Evolutionary conservation across 1,140 invertebrate species (phyloP), one percentile per base, ranked within the genome.

Genomic region (Cotesia chilonis): DNA sequence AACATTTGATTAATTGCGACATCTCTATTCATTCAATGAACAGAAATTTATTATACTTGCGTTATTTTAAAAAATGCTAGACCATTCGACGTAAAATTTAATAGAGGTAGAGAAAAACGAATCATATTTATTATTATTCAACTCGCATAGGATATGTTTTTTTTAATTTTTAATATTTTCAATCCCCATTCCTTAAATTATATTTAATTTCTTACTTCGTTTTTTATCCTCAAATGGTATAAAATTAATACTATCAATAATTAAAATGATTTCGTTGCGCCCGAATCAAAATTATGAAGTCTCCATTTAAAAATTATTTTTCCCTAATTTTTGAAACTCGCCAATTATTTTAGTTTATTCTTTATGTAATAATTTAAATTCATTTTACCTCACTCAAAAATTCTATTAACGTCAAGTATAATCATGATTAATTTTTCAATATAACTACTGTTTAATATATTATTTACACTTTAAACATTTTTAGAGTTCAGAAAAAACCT

Each of bases 1-100:
- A 59, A 63, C 60, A 60, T 47, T 41, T 41, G 3, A 74, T 68
- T 76, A 71, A 70, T 71, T 72, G 76, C 78, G 78, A 79, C 75
- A 79, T 78, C 74, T 71, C 78, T 79, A 38, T 47, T 28, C 38
- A 52, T 54, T 71, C 74, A 59, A 38, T 70, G 65, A 61, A 73
- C 63, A 51, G 47, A 67, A 28, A 28, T 28, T 28, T 28, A 28
- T 61, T 20, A 61, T 61, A 28, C 41, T 47, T 47, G 41, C 41
- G 41, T 14, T 57, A 10, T 67, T 36, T 54, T 12, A 10, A n/a
- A n/a, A 37, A 52, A 28, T 12, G 17, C 41, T 65, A 41, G 37
- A 41, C 55, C 41, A 52, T 10, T 63, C 55, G 37, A 51, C 63
- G 5, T 54, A 64, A 14, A 59, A 68, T 59, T 57, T 38, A 28